Evolutionary conservation across 2,888 invertebrate species (phyloP).

Genomic region (Lithophane socia): DNA sequence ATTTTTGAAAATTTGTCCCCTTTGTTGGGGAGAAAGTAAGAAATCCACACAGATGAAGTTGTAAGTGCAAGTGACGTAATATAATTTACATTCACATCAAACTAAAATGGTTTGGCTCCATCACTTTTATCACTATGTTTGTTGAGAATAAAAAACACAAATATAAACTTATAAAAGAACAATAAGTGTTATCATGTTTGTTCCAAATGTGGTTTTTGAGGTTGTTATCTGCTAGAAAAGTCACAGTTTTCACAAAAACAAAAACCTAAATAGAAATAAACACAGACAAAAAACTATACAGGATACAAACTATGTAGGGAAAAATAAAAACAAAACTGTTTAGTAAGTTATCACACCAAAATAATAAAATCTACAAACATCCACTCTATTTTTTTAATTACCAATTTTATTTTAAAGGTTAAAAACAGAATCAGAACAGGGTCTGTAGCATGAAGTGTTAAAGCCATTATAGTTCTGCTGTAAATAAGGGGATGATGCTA

Average conservation of each 20-base stretch:
- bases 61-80: background rate
- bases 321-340: slow-evolving; percentile 1
- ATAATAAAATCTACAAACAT: background rate
- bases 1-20: background rate
- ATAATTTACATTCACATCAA: slow-evolving; percentile 11
- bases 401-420: background rate
- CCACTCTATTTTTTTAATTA: no score
- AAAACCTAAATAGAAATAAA: slow-evolving; percentile 21
- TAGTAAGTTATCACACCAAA: background rate
- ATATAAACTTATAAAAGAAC: slow-evolving; percentile 21
- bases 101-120: background rate
- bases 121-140: slow-evolving; percentile 6
- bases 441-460: background rate
- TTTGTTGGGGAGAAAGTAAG: background rate
- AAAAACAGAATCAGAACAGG: no score
- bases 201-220: slow-evolving; percentile 29
- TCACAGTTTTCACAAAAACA: slow-evolving; percentile 12
- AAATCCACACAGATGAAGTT: background rate
- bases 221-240: slow-evolving; percentile 21
- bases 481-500: background rate
- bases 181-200: slow-evolving; percentile 30
- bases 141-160: slow-evolving; percentile 9
- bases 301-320: background rate
- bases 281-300: slow-evolving; percentile 7
- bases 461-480: background rate